Conservation (phyloP, 2,888 invertebrate genomes). For the Drosophila antonietae region DNA sequence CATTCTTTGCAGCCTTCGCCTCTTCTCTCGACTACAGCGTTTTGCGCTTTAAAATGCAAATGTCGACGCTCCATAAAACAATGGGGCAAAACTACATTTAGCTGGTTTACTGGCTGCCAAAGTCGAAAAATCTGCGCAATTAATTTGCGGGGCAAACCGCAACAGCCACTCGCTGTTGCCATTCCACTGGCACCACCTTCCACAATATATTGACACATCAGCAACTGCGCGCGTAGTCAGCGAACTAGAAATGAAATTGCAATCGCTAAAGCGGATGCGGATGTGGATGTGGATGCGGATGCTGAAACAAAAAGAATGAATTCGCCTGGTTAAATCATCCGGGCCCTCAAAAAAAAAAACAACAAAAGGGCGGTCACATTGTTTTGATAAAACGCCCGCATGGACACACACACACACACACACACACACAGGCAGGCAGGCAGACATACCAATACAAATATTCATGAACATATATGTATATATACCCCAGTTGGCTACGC, state of each 20-base stretch:
- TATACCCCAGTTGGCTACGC: constrained; percentile 41
- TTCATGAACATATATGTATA: not conserved
- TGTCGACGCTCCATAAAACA: constrained; percentile 58
- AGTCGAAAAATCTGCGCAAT: constrained; percentile 72
- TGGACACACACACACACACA: constrained; percentile 44
- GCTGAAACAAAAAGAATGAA: constrained; percentile 57
- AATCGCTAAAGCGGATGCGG: constrained; percentile 55
- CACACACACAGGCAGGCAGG: constrained; percentile 15
- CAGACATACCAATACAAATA: constrained; percentile 14
- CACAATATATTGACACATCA: constrained; percentile 81
- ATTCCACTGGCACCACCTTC: constrained; percentile 40
- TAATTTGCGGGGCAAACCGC: constrained; percentile 80
- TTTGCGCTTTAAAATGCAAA: constrained; percentile 63
- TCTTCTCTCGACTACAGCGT: constrained; percentile 6
- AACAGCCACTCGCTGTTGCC: constrained; percentile 49
- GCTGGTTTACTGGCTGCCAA: constrained; percentile 30
- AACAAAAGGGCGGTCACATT: constrained; percentile 78
- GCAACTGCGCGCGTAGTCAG: constrained; percentile 47
- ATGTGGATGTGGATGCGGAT: constrained; percentile 20
- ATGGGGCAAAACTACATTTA: constrained; percentile 47
- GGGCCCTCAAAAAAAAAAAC: constrained; percentile 38
- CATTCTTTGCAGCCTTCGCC: constrained; percentile 34
- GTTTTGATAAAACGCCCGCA: constrained; percentile 81
- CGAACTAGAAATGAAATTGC: constrained; percentile 75
- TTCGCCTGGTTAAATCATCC: constrained; percentile 65